Evolutionary conservation across 1,140 invertebrate species (phyloP), one percentile per base, ranked within the genome.

Genomic region (Eubasilissa regina): DNA sequence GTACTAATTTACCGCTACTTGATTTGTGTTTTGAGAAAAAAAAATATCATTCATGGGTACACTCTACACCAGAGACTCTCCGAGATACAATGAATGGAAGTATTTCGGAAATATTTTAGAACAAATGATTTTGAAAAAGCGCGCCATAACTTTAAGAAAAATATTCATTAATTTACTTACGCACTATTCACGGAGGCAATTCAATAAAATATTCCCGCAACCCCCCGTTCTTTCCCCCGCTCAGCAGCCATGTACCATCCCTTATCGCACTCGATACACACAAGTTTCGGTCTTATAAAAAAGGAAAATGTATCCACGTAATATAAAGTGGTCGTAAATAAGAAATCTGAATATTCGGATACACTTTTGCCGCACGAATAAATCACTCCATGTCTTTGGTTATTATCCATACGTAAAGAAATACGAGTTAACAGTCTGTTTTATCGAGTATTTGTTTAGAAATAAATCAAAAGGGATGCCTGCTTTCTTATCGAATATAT

Each of bases 381-480:
- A 77, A 77, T 77, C 75, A 77, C 19, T 15, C 45, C 21, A 7
- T 45, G 64, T 70, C 64, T 68, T 47, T 21, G 55, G 15, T 76
- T 77, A 77, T 77, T 77, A 77, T 77, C 75, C 75, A 56, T 13
- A 48, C 35, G 55, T 43, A 64, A 68, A 47, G 68, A 48, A 45
- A 77, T 48, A 21, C 75, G 53, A 70, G 75, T 77, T 77, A 77
- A 56, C 62, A 48, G 60, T 77, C 60, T 44, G 75, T 44, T 68
- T 70, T 77, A 77, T 70, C 75, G 56, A 68, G 48, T 77, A 77
- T 77, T 77, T 70, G 75, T 66, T 77, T 70, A 55, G 21, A 43
- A 53, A 77, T 77, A 77, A 77, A 77, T 77, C 75, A 77, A 55
- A 74, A 53, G 25, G 21, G 51, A 44, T 8, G 19, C 48, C 21